Base-by-base conservation (phyloP, 2,888 invertebrate genomes). In the Cheilosia vulpina region DNA sequence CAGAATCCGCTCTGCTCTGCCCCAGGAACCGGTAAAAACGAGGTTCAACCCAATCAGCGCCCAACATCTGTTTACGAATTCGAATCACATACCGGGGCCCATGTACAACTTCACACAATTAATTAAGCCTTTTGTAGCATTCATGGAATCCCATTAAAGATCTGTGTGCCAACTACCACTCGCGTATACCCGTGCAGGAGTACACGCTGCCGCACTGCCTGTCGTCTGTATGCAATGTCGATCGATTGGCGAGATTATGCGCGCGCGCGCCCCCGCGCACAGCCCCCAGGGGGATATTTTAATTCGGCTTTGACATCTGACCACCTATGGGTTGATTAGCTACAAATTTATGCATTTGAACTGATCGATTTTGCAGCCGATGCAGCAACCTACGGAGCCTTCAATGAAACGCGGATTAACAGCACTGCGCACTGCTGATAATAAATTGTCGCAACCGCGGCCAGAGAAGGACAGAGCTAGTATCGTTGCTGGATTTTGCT, bases 61-160 rank as follows among this genome's bases (percentile, higher is more conserved):
- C 85, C 80, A 87, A 88, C 88, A 88, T 88, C 88, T 88, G 87
- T 88, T 88, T 88, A 69, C 88, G 87, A 87, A 88, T 87, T 88
- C 88, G 87, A 87, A 88, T 87, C 87, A 87, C 88, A 87, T 87
- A 80, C 85, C 80, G 78, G 73, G 82, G 58, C 41, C 69, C 87
- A 87, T 88, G 88, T 88, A 87, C 87, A 87, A 88, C 88, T 88
- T 88, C 88, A 87, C 88, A 88, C 88, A 88, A 88, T 88, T 88
- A 88, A 88, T 88, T 88, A 88, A 88, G 88, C 88, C 88, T 88
- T 88, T 88, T 87, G 87, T 87, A 87, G 82, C 87, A 85, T 85
- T 81, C 81, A 81, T 85, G 77, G 85, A 81, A 85, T 85, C 81
- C 81, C 76, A 85, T 81, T 81, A 81, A 50, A 72, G 66, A 66